Conservation (phyloP, 2,888 invertebrate species). For the Diplolepis rosae region DNA sequence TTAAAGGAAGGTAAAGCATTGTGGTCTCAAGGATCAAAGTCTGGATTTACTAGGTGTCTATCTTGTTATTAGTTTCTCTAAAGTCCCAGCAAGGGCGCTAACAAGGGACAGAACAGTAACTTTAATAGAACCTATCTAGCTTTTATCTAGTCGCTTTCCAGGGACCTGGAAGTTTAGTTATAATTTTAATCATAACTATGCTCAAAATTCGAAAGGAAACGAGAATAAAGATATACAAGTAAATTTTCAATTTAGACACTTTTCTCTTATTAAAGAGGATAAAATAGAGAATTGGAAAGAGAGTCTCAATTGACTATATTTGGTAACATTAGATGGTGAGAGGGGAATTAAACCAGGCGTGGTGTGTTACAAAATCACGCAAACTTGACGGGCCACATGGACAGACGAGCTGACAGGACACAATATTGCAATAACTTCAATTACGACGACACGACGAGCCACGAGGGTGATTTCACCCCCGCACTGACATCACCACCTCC, state of each 20-base stretch:
- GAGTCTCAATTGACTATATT: constrained; percentile 48
- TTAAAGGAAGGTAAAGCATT: constrained; percentile 45
- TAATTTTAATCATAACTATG: too few relatives aligned
- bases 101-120: too few relatives aligned
- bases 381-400: constrained; percentile 56
- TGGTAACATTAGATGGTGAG: constrained; percentile 58
- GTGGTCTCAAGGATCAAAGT: constrained; percentile 33
- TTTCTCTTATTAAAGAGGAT: too few relatives aligned
- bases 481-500: constrained; percentile 35
- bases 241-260: too few relatives aligned
- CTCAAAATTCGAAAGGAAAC: too few relatives aligned
- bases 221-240: too few relatives aligned
- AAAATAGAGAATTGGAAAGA: background rate
- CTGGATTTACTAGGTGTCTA: too few relatives aligned
- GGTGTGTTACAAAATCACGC: constrained; percentile 61
- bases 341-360: constrained; percentile 63
- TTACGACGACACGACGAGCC: constrained; percentile 69
- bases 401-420: constrained; percentile 69
- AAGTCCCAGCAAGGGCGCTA: constrained; percentile 22
- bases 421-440: constrained; percentile 74
- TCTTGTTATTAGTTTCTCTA: constrained; percentile 21
- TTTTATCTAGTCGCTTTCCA: too few relatives aligned
- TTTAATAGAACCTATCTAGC: too few relatives aligned
- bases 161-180: too few relatives aligned
- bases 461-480: constrained; percentile 53